Conservation (phyloP, 2,113 vertebrate genomes). For the Actinemys pallida region DNA sequence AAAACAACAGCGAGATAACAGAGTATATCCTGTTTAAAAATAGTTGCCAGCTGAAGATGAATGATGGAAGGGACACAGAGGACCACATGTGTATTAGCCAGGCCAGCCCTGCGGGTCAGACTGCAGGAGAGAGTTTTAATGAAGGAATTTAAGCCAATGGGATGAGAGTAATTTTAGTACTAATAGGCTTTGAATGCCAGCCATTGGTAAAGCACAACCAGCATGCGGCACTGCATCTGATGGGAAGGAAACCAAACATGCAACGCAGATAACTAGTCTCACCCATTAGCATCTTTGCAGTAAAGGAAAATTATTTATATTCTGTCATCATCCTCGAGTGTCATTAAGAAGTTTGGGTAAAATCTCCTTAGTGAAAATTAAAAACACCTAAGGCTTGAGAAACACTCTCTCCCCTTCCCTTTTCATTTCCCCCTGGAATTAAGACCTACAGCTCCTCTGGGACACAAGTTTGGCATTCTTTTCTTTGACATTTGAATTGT, state of each 20-base stretch:
- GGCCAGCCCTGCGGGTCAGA: neutral
- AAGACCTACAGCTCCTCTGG: neutral
- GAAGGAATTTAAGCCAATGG: neutral
- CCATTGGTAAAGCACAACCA: neutral
- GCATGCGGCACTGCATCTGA: neutral
- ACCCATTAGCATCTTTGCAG: neutral
- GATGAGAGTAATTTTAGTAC: neutral
- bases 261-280: neutral
- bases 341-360: neutral
- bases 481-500: neutral
- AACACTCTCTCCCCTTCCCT: neutral
- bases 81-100: neutral
- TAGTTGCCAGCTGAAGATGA: neutral
- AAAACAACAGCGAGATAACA: neutral
- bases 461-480: neutral
- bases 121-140: neutral
- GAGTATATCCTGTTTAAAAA: neutral
- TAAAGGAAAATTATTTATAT: neutral
- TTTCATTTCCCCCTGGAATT: neutral
- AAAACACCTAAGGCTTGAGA: neutral
- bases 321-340: neutral
- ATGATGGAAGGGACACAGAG: neutral
- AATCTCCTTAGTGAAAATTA: neutral
- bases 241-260: neutral
- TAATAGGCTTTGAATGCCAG: neutral